Conservation (phyloP, 2,113 vertebrate genomes). For the Pardalotus punctatus region DNA sequence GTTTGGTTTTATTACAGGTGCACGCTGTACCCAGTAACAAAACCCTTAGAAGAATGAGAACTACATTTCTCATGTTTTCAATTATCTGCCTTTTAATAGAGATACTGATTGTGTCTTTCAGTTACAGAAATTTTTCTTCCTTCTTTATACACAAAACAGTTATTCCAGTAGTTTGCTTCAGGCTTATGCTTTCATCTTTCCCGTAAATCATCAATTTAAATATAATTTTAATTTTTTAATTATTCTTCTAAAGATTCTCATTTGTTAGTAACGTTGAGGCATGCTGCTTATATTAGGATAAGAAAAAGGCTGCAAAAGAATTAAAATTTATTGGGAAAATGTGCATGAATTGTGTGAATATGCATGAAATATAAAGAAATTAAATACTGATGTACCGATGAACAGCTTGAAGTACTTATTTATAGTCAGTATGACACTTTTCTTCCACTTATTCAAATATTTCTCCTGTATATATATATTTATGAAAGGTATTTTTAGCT, state of each 20-base stretch:
- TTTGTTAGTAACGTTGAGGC: background rate
- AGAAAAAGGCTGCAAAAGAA: background rate
- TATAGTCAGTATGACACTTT: background rate
- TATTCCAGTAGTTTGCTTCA: background rate
- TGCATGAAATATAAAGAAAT: background rate
- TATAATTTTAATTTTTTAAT: background rate
- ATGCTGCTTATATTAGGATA: background rate
- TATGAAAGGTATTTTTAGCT: background rate
- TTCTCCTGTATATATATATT: background rate
- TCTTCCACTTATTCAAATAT: background rate
- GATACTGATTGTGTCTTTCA: background rate
- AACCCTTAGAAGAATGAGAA: background rate
- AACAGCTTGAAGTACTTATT: background rate
- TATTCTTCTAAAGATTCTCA: slow-evolving; percentile 15
- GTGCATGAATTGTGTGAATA: background rate
- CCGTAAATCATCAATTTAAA: background rate
- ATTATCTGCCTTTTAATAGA: background rate
- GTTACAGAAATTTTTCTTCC: background rate
- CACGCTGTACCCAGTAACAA: background rate
- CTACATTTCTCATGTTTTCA: background rate
- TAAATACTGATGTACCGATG: background rate
- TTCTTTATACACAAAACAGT: background rate
- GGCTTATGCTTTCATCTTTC: slow-evolving; percentile 11
- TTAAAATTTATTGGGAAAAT: background rate
- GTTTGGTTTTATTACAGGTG: background rate